Evolutionary conservation across 2,888 invertebrate species (phyloP).

Genomic region (Sinelater perroti): DNA sequence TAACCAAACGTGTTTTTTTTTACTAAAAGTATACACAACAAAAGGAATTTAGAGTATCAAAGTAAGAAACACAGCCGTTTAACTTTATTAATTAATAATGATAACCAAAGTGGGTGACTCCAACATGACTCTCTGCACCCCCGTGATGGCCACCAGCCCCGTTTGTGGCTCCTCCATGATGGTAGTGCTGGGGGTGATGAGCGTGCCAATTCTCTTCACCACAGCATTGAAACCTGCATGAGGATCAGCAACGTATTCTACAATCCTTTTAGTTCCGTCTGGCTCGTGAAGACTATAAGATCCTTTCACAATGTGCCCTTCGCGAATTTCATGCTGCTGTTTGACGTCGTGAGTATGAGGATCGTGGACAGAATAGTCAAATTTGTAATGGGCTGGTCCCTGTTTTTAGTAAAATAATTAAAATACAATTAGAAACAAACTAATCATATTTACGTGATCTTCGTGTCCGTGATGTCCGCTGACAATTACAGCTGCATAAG

Average conservation of each 20-base stretch:
- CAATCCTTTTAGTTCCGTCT: conserved; percentile 51
- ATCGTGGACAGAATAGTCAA: conserved; percentile 50
- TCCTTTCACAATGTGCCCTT: conserved; percentile 49
- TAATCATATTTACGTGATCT: too few relatives aligned
- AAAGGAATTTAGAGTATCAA: too few relatives aligned
- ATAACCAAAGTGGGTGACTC: conserved; percentile 27
- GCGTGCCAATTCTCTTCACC: conserved; percentile 47
- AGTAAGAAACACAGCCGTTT: too few relatives aligned
- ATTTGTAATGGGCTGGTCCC: conserved; percentile 46
- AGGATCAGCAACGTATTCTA: conserved; percentile 48
- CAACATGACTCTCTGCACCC: conserved; percentile 16
- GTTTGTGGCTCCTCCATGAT: conserved; percentile 23
- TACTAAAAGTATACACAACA: too few relatives aligned
- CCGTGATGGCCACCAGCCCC: too few relatives aligned
- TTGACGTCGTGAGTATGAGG: conserved; percentile 51
- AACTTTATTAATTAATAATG: too few relatives aligned
- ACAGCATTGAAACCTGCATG: conserved; percentile 49
- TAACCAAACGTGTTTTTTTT: too few relatives aligned
- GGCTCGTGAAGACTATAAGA: conserved; percentile 49
- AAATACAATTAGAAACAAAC: too few relatives aligned
- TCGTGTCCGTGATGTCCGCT: too few relatives aligned
- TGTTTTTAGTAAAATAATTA: too few relatives aligned
- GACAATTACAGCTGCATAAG: too few relatives aligned
- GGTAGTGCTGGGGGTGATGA: conserved; percentile 36
- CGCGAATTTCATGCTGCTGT: conserved; percentile 47